Base-by-base conservation (phyloP, 2,113 vertebrate genomes). In the Polypterus senegalus region DNA sequence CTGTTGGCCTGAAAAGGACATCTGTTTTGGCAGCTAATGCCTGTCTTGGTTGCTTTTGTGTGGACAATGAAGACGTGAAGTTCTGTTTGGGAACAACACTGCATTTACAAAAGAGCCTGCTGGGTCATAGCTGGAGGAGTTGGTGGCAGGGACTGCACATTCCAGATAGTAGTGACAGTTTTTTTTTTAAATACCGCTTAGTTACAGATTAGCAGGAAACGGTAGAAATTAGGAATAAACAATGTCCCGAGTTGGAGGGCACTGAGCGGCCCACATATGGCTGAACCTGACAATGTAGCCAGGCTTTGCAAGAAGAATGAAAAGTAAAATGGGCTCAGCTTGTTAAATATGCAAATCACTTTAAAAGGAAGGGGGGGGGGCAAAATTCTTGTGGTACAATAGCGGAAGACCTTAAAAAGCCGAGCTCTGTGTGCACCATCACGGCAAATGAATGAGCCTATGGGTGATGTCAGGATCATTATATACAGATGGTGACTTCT, bases 11-110 rank as follows among this genome's bases (percentile, higher is more conserved):
- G 60, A 66, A 53, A 56, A 48, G 65, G 60, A 60, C 65, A 66
- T 66, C 65, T 66, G 65, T 56, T 45, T 57, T 51, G 60, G 45
- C 65, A 27, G 43, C 43, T 5, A 57, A 66, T 58, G 60, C 44
- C 56, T 62, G 65, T 62, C 60, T 61, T 66, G 65, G 54, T 56
- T 48, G 56, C 60, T 61, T 59, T 47, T 49, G 47, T 51, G 49
- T 44, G 54, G 46, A 66, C 65, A 66, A 66, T 66, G 60, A 61
- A 54, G 65, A 66, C 49, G 27, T 54, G 61, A 61, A 57, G 49
- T 48, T 54, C 3, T 55, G 55, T 58, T 52, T 53, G 27, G 60
- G 55, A 59, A 47, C 54, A 48, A 60, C 55, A 53, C 57, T 60
- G 5, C 6, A 55, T 45, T 62, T 61, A 66, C 60, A 66, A 59